Conservation (phyloP, 2,113 vertebrate genomes). For the Apteryx owenii region DNA sequence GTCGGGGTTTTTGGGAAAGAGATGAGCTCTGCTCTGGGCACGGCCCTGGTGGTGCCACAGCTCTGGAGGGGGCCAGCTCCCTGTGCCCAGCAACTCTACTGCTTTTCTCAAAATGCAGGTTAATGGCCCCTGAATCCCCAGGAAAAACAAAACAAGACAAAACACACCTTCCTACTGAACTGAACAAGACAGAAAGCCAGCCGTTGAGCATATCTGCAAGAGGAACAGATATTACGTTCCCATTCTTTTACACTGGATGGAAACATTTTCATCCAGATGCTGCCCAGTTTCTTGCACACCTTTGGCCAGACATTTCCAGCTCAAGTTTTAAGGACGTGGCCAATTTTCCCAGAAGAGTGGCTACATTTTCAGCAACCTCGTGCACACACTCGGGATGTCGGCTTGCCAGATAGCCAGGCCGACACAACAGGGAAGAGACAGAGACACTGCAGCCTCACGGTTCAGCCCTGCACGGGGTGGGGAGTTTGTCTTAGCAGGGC, state of each 20-base stretch:
- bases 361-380: neutral
- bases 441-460: neutral
- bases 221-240: neutral
- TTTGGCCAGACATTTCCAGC: neutral
- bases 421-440: neutral
- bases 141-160: neutral
- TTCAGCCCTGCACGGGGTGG: neutral
- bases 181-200: neutral
- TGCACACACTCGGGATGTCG: neutral
- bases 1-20: neutral
- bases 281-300: fast-evolving
- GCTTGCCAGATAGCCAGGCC: neutral
- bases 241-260: neutral
- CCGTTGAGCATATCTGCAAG: neutral
- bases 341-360: neutral
- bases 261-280: neutral
- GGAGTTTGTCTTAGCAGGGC: neutral
- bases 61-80: neutral
- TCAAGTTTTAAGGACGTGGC: neutral
- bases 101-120: neutral
- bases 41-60: neutral
- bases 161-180: neutral
- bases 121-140: neutral
- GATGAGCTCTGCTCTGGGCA: fast-evolving
- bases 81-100: neutral